Evolutionary conservation across 1,140 invertebrate genomes (phyloP).

Genomic region (Hydropsyche tenuis): DNA sequence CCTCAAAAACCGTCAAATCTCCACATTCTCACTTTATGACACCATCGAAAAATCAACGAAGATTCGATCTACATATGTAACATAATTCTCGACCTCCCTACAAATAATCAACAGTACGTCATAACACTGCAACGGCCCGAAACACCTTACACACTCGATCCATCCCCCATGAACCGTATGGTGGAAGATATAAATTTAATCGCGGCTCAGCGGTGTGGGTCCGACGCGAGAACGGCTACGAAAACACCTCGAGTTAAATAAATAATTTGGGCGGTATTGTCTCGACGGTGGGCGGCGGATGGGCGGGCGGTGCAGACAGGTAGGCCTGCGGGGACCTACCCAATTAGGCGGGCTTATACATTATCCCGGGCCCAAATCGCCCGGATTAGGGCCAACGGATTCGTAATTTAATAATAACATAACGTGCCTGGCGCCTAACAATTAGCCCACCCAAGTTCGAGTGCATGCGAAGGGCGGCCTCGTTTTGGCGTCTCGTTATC

Average conservation of each 20-base stretch:
- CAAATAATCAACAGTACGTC: no score
- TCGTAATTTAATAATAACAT: constrained; percentile 51
- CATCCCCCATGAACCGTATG: constrained; percentile 18
- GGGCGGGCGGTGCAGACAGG: constrained; percentile 39
- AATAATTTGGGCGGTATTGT: constrained; percentile 46
- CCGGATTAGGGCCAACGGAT: constrained; percentile 49
- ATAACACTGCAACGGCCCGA: no score
- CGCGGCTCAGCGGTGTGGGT: constrained; percentile 1
- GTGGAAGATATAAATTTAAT: constrained; percentile 46
- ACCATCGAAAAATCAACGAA: no score
- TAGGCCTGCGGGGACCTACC: constrained; percentile 42
- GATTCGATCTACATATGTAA: no score
- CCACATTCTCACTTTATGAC: no score
- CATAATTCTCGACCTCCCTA: no score
- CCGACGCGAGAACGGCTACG: neutral
- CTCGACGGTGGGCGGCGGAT: no score
- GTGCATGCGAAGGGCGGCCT: no score
- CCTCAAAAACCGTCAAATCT: no score
- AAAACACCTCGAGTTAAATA: constrained; percentile 38
- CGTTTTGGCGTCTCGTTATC: no score
- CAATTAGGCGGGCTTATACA: constrained; percentile 50
- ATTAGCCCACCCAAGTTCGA: constrained; percentile 27
- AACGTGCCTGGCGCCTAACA: constrained; percentile 47
- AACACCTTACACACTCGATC: no score
- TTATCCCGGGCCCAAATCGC: constrained; percentile 49